Percentiles rank a stretch among this genome's conserved stretches.
Evolutionary conservation across 2,888 invertebrate species (phyloP).

Genomic region (Rotaria sp.): DNA sequence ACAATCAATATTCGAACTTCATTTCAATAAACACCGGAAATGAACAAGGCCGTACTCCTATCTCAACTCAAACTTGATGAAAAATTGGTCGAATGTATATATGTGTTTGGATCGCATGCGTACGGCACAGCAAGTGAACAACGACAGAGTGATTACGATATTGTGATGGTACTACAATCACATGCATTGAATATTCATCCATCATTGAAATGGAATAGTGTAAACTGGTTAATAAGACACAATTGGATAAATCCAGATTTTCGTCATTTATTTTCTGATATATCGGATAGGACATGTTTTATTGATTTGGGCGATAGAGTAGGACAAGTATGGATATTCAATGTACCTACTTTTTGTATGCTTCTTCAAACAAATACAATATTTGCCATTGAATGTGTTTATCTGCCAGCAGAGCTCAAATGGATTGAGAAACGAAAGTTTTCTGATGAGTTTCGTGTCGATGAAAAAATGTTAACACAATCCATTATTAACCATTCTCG

Average conservation of each 20-base stretch:
- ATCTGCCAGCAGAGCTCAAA: background rate
- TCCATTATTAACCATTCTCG: background rate
- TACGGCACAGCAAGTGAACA: background rate
- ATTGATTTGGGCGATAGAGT: background rate
- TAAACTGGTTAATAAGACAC: background rate
- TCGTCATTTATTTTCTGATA: background rate
- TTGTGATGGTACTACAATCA: background rate
- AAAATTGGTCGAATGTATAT: background rate
- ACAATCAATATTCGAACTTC: too few relatives aligned
- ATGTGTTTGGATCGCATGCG: background rate
- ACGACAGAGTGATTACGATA: background rate
- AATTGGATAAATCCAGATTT: constrained; percentile 12
- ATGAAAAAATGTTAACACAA: background rate
- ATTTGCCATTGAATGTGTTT: background rate
- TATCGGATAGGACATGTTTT: background rate
- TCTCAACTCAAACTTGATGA: background rate
- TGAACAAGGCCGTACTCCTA: background rate
- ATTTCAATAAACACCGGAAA: background rate
- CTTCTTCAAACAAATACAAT: background rate
- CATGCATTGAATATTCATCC: background rate
- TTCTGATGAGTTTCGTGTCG: background rate
- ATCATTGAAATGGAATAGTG: background rate
- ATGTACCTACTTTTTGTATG: background rate
- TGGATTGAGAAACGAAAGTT: background rate
- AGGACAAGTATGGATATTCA: background rate